Base-by-base conservation (phyloP, 2,888 invertebrate species). In the Diloba caeruleocephala region DNA sequence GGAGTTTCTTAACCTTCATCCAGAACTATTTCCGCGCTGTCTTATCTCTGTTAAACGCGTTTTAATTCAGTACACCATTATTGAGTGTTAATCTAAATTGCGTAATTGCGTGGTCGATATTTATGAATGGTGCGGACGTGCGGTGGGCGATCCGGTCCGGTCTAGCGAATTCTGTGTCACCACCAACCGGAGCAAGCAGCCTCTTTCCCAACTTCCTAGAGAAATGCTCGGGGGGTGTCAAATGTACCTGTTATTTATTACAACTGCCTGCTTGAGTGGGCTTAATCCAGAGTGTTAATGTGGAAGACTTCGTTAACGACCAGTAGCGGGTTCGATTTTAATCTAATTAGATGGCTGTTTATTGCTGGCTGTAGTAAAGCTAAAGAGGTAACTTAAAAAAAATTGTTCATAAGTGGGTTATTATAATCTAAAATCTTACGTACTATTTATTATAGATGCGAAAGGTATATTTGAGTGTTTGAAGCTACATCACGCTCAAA, bases 101-200 rank as follows among this genome's bases (percentile, higher is more conserved):
- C 81, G 85, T 86, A 87, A 88, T 81, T 78, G 84, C 84, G 82
- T 83, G 82, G 84, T 82, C 66, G 81, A 84, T 86, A 84, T 88
- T 90, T 89, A 87, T 84, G 85, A 87, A 84, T 79, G 79, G 81
- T 74, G 83, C 84, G 82, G 85, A 85, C 82, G 85, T 81, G 81
- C 78, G 71, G 90, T 91, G 89, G 91, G 90, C 91, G 90, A 86
- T 89, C 90, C 83, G 80, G 90, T 74, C 79, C 66, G 66, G 80
- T 74, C 74, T 71, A 67, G 74, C 71, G 69, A 78, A 85, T 87
- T 85, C 81, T 79, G 67, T 88, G 86, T 85, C 87, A 82, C 79
- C 76, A 61, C 56, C 56, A 68, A 69, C 55, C 58, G 53, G 67
- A 61, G 73, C 39, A 43, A 45, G 53, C 49, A 43, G 50, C 37